phyloP scores from a whole-genome alignment of 2,113 vertebrate genomes.

The Thinocorus orbignyianus region DNA sequence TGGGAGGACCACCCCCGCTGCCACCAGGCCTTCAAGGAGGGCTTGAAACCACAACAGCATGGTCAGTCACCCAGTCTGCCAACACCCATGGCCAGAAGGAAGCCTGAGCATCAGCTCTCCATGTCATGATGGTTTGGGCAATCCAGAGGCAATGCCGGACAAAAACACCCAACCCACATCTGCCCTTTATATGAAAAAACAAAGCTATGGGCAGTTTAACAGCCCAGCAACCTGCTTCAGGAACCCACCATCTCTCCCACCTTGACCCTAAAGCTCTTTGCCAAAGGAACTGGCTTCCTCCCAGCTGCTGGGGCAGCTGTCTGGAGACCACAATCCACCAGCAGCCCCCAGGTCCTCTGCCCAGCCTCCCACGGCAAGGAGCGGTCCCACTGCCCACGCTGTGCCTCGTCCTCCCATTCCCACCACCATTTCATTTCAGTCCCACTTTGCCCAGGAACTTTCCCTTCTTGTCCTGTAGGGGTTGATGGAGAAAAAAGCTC shows the following conservation, averaged over 20 bases:
- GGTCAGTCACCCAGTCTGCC: neutral
- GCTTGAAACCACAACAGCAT: neutral
- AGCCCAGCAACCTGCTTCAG: neutral
- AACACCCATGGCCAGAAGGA: neutral
- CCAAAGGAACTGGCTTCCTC: neutral
- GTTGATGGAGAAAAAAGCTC: neutral
- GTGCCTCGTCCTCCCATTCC: neutral
- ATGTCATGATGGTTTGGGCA: neutral
- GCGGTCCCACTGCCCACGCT: accelerated
- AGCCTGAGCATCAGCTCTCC: neutral
- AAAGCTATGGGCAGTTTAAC: neutral
- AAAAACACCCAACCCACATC: neutral
- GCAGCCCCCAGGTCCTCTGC: neutral
- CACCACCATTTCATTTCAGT: accelerated
- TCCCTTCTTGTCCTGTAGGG: neutral
- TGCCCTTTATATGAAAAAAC: neutral
- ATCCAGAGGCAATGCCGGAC: neutral
- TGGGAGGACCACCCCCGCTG: neutral
- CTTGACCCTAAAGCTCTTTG: neutral
- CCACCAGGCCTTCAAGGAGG: neutral
- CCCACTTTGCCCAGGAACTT: neutral
- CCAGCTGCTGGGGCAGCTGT: neutral
- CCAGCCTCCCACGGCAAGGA: neutral
- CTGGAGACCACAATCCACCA: accelerated
- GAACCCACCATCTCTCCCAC: neutral